Percentiles rank a stretch among this genome's conserved stretches.
phyloP scores from a whole-genome alignment of 2,113 vertebrate genomes.

The Chinchilla lanigera region DNA sequence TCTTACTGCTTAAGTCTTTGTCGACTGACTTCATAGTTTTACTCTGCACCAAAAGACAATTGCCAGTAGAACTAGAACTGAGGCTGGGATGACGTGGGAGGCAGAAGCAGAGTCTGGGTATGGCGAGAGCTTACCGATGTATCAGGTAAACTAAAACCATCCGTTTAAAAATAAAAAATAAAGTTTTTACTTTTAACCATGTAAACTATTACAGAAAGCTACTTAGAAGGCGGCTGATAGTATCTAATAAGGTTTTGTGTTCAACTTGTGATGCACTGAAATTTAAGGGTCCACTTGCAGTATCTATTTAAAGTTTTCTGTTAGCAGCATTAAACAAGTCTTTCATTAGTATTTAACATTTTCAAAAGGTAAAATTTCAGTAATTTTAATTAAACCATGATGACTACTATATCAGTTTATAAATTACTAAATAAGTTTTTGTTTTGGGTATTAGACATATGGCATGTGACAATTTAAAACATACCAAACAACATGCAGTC shows the following conservation, averaged over 20 bases:
- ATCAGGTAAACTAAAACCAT: background rate
- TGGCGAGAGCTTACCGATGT: background rate
- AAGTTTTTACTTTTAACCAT: background rate
- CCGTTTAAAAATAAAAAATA: background rate
- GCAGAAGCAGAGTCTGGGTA: background rate
- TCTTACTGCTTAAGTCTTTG: background rate
- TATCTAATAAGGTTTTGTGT: slow-evolving; percentile 12
- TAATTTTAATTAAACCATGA: background rate
- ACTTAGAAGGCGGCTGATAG: slow-evolving; percentile 34
- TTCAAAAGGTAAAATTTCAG: background rate
- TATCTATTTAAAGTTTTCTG: slow-evolving; percentile 14
- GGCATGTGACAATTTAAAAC: background rate
- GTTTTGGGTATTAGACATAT: background rate
- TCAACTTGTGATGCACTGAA: background rate
- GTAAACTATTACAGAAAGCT: background rate
- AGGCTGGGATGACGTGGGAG: background rate
- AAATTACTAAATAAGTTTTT: background rate
- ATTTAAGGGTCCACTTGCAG: background rate
- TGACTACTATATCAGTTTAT: background rate
- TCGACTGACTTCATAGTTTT: background rate
- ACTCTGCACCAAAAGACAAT: background rate
- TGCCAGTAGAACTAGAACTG: background rate
- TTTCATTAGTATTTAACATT: background rate
- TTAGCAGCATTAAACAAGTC: background rate
- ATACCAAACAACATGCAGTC: background rate